Base-by-base conservation (phyloP, 2,113 vertebrate genomes). In the Lates calcarifer region DNA sequence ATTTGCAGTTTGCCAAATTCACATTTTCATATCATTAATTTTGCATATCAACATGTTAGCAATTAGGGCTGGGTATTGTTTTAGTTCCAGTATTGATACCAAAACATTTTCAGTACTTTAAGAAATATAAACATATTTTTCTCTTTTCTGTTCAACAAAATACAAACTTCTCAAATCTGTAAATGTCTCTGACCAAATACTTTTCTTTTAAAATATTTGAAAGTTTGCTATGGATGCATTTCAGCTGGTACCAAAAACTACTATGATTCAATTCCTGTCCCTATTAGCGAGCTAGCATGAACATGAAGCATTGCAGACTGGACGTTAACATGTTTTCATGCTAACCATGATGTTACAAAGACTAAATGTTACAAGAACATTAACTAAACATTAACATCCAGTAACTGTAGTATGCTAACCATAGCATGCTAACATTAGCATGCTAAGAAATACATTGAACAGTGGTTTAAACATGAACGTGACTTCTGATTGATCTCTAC, bases 401-500 rank as follows among this genome's bases (percentile, higher is more conserved):
- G 45, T 5, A 17, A 29, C 18, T 31, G 57, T 7, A 56, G 39
- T 22, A 43, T 33, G 17, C 26, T 49, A 69, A 22, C 53, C 18
- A 43, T 13, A 63, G 3, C 17, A 6, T 37, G 20, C 70, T 63
- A 51, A 41, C 31, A 20, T 18, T 22, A 15, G 4, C 41, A 45
- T 65, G 74, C 51, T 69, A 51, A 39, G 51, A 4, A 49, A 37
- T 5, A 47, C 43, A 3, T 43, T 5, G 13, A 10, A 9, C 2
- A 13, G 28, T 12, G 39, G 5, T 20, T 43, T n/a, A 55, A 56
- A 37, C 13, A 14, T 13, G 39, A 35, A 37, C 0, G 2, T 53
- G 49, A 55, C 74, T 74, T 81, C 68, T 61, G 43, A 84, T 69
- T 6, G 74, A 70, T 81, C 57, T 74, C 1, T 37, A 69, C 24